Conservation (phyloP, 2,797 vertebrate genomes). For the Morelia viridis region DNA sequence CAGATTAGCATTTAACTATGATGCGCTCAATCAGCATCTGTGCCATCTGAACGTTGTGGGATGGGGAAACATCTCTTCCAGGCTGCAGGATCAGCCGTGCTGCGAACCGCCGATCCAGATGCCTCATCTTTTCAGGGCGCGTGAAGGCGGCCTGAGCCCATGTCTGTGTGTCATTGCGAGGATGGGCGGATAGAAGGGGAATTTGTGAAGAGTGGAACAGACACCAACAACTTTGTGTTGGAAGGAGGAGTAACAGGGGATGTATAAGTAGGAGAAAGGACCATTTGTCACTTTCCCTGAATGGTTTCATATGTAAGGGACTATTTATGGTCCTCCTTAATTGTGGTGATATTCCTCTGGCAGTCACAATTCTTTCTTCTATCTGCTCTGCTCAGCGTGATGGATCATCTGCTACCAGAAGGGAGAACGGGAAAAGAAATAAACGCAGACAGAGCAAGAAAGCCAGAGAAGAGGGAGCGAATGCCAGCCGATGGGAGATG, state of each 20-base stretch:
- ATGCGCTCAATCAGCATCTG: slow-evolving; percentile 43
- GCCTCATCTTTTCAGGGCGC: neutral
- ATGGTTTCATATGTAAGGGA: slow-evolving; percentile 46
- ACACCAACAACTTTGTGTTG: slow-evolving; percentile 17
- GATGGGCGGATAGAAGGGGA: neutral
- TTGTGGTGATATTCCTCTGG: slow-evolving; percentile 61
- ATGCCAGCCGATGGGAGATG: neutral
- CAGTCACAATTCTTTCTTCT: slow-evolving; percentile 54
- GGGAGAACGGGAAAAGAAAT: slow-evolving; percentile 55
- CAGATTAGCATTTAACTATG: slow-evolving; percentile 41
- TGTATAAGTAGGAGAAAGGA: slow-evolving; percentile 39
- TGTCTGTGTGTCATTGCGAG: neutral
- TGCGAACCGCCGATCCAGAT: slow-evolving; percentile 7
- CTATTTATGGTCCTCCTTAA: slow-evolving; percentile 62
- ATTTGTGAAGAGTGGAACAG: slow-evolving; percentile 44
- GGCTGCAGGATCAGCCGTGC: accelerated
- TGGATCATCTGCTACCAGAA: slow-evolving; percentile 52
- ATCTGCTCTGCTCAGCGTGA: slow-evolving; percentile 58
- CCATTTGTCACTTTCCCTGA: slow-evolving; percentile 61
- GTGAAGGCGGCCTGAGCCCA: neutral
- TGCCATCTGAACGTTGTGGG: slow-evolving; percentile 4
- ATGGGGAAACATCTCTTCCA: slow-evolving; percentile 49
- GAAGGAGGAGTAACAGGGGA: neutral
- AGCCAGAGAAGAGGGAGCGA: neutral
- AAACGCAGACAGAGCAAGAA: slow-evolving; percentile 31